These are phyloP conservation scores for Rhinella marina DNA, from an alignment of 2,797 vertebrate genomes.

Conservation along the genomic window DNA sequence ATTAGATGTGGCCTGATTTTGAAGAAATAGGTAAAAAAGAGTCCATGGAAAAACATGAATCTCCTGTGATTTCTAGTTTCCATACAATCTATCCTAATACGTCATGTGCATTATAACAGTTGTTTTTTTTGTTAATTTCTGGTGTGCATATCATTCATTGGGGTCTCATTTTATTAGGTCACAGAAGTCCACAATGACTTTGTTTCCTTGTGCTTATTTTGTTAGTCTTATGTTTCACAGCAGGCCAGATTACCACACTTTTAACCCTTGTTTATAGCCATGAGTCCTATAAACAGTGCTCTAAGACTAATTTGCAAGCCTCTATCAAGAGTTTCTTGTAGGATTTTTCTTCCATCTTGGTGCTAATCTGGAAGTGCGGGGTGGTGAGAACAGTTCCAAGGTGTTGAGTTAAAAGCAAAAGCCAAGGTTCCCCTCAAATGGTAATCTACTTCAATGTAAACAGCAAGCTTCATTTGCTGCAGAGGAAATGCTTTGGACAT, in stretches of 20 bases:
- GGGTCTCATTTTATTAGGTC: background rate
- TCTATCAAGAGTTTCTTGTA: constrained; percentile 7
- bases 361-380: constrained; percentile 7
- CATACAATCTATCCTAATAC: background rate
- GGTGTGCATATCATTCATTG: background rate
- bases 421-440: constrained; percentile 49
- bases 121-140: background rate
- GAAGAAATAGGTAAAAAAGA: no score
- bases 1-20: no score
- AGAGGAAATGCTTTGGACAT: constrained; percentile 66
- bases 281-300: background rate
- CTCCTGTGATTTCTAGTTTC: background rate
- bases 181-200: background rate
- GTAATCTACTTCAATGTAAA: constrained; percentile 62
- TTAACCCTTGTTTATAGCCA: background rate
- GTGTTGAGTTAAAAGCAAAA: constrained; percentile 65
- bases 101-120: background rate
- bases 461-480: constrained; percentile 65
- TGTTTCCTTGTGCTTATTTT: background rate
- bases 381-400: constrained; percentile 52
- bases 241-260: background rate
- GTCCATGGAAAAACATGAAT: background rate
- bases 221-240: background rate
- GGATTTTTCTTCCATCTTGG: background rate
- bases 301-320: background rate